Conservation (phyloP, 2,113 vertebrate species). For the Gorilla gorilla region DNA sequence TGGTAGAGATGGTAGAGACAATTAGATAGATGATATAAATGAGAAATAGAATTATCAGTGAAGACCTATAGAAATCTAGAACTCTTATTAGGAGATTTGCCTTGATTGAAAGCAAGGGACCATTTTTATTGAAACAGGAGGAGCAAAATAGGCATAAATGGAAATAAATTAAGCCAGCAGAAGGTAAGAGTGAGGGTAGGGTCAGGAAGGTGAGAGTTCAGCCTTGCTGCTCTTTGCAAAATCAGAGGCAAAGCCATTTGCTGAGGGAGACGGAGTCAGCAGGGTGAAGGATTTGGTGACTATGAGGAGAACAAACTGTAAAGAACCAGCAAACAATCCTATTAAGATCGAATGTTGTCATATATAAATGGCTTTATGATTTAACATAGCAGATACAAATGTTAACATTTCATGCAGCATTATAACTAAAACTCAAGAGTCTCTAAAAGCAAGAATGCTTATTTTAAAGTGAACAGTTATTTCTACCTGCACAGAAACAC, state of each 20-base stretch:
- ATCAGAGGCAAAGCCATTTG: neutral
- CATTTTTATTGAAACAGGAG: neutral
- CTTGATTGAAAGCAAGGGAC: neutral
- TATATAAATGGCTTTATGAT: constrained; percentile 56
- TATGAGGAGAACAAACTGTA: neutral
- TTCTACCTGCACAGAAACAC: neutral
- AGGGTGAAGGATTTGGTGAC: neutral
- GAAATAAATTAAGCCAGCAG: neutral
- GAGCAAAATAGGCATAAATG: too few relatives aligned
- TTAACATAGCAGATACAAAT: constrained; percentile 68
- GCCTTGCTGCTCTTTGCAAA: neutral
- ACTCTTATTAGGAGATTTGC: neutral
- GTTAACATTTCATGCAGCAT: constrained; percentile 64
- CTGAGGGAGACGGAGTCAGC: neutral
- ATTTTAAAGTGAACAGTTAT: neutral
- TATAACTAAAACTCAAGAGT: constrained; percentile 39
- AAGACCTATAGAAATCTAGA: neutral
- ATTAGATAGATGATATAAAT: neutral
- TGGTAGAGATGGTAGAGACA: neutral
- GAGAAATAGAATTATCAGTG: neutral
- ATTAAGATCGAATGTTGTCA: constrained; percentile 4
- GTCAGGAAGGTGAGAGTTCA: neutral
- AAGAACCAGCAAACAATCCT: neutral
- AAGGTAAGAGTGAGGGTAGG: rapidly evolving
- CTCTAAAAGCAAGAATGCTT: neutral